These are phyloP conservation scores for Oxyteleia sp. DNA, from an alignment of 2,888 invertebrate species.

Conservation along the genomic window DNA sequence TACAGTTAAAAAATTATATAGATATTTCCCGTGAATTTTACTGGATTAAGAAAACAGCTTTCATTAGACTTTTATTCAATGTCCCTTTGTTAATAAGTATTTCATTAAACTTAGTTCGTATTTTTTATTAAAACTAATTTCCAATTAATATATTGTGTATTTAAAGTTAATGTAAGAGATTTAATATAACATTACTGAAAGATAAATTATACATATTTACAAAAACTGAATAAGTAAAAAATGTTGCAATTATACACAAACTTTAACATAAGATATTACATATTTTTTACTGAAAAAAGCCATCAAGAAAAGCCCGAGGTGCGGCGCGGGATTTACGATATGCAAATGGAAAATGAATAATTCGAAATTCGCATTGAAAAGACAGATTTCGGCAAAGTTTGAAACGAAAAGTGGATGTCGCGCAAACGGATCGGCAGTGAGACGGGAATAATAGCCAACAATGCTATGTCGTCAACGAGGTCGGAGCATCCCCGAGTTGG, in stretches of 20 bases:
- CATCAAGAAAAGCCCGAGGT: constrained; percentile 19
- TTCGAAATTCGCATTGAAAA: constrained; percentile 72
- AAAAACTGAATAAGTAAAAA: no score
- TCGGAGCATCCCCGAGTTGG: constrained; percentile 72
- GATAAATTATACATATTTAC: no score
- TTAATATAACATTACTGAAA: no score
- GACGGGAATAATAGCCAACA: constrained; percentile 73
- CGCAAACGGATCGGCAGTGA: constrained; percentile 73
- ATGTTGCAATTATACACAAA: neutral
- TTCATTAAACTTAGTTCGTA: no score
- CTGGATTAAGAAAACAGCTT: no score
- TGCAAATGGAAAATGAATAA: constrained; percentile 71
- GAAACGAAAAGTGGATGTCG: constrained; percentile 73
- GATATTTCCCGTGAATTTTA: no score
- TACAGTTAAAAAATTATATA: no score
- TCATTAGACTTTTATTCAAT: no score
- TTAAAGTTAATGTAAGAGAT: no score
- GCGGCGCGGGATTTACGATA: constrained; percentile 44
- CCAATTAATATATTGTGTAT: no score
- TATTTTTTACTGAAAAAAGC: constrained; percentile 2
- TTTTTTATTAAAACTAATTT: no score
- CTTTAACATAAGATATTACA: neutral
- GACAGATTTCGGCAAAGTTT: constrained; percentile 74
- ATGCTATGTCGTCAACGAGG: constrained; percentile 73
- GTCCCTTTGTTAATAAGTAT: no score